These are phyloP conservation scores for Otus scops DNA, from an alignment of 2,797 vertebrate genomes.

Conservation along the genomic window DNA sequence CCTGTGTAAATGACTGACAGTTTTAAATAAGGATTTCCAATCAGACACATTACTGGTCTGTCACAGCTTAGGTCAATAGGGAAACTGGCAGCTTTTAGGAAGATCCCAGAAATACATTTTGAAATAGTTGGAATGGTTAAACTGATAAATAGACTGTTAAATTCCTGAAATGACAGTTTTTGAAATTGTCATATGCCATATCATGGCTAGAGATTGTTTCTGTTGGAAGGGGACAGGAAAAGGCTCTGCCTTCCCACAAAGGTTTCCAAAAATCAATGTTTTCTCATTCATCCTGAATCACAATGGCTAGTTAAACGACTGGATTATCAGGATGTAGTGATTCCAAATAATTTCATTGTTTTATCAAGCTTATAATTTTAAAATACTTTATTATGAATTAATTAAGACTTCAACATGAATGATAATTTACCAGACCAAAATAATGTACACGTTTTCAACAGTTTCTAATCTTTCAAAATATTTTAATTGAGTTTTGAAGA, in stretches of 20 bases:
- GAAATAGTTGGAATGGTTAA: neutral
- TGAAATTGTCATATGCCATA: neutral
- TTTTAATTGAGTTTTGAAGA: neutral
- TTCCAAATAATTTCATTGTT: neutral
- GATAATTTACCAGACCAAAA: neutral
- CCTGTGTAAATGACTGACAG: neutral
- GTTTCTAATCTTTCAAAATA: slow-evolving; percentile 22
- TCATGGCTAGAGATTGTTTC: neutral
- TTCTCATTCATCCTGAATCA: neutral
- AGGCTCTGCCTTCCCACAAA: neutral
- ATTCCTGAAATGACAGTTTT: neutral
- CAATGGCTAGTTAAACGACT: neutral
- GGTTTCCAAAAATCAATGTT: neutral
- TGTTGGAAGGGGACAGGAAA: neutral
- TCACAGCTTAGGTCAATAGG: neutral
- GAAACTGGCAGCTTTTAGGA: neutral
- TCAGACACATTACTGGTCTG: neutral
- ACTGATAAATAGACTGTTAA: neutral
- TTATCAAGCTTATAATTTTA: neutral
- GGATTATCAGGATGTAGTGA: neutral
- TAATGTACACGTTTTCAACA: neutral
- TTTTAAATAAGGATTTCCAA: slow-evolving; percentile 27
- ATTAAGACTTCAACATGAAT: neutral
- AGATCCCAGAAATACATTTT: neutral
- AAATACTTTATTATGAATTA: neutral